Evolutionary conservation across 2,888 invertebrate species (phyloP).

Genomic region (Oscheius sp.): DNA sequence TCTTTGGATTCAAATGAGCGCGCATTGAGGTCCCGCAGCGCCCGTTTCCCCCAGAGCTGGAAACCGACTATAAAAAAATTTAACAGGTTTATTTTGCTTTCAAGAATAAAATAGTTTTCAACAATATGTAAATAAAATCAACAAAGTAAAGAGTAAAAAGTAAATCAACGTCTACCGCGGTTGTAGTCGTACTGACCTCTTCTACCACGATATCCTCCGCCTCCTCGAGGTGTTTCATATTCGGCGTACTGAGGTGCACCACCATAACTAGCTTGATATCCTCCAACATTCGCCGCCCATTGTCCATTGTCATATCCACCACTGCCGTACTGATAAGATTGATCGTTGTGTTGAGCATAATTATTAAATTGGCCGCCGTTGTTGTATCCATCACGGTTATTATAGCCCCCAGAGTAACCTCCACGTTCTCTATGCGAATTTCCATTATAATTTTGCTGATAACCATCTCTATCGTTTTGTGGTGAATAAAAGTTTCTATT

Average conservation of each 20-base stretch:
- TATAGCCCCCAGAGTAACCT: constrained; percentile 10
- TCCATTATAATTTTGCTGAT: background rate
- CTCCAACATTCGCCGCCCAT: background rate
- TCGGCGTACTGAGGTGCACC: no score
- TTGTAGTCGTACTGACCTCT: background rate
- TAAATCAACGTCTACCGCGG: background rate
- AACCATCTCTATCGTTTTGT: constrained; percentile 1
- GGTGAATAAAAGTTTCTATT: background rate
- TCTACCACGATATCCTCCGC: background rate
- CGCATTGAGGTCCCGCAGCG: no score
- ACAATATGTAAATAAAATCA: background rate
- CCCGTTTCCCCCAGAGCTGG: no score
- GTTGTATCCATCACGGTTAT: constrained; percentile 20
- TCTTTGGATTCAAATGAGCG: no score
- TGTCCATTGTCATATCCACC: background rate
- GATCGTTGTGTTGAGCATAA: background rate
- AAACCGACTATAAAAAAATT: no score
- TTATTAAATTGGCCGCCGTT: constrained; percentile 35
- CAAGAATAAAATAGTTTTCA: background rate
- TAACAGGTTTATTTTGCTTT: no score
- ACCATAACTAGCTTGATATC: no score
- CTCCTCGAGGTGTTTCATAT: no score
- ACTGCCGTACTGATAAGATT: background rate
- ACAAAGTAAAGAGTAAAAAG: background rate
- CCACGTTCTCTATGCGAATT: background rate